phyloP scores from a whole-genome alignment of 2,113 vertebrate genomes.

The Pelvicachromis taeniatus region DNA sequence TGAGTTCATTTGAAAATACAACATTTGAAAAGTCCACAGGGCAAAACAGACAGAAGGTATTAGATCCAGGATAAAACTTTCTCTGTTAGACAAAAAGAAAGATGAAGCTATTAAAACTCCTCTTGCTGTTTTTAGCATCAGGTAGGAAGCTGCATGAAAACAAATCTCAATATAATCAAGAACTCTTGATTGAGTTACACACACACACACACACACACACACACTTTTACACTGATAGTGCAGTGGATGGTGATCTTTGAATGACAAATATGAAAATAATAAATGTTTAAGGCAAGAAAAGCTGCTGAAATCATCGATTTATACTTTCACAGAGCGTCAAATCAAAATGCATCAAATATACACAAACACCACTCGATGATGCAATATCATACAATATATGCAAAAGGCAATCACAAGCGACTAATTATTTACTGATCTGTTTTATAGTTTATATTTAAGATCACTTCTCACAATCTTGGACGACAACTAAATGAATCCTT shows the following conservation, averaged over 20 bases:
- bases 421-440: background rate
- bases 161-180: background rate
- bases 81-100: background rate
- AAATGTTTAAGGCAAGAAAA: background rate
- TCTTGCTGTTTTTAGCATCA: background rate
- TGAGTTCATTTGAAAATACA: constrained; percentile 9
- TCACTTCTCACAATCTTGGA: background rate
- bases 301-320: background rate
- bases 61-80: background rate
- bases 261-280: background rate
- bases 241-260: background rate
- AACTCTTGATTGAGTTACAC: background rate
- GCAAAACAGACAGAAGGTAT: background rate
- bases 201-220: background rate
- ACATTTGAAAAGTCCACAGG: background rate
- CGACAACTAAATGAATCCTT: background rate
- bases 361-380: background rate
- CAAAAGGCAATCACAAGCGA: background rate
- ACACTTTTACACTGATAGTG: background rate
- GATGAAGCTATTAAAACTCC: background rate
- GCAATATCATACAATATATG: background rate
- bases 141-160: background rate
- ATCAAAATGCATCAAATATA: background rate
- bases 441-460: background rate
- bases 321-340: background rate